These are phyloP conservation scores for Nycticryphes semicollaris DNA, from an alignment of 2,113 vertebrate species.

Conservation along the genomic window DNA sequence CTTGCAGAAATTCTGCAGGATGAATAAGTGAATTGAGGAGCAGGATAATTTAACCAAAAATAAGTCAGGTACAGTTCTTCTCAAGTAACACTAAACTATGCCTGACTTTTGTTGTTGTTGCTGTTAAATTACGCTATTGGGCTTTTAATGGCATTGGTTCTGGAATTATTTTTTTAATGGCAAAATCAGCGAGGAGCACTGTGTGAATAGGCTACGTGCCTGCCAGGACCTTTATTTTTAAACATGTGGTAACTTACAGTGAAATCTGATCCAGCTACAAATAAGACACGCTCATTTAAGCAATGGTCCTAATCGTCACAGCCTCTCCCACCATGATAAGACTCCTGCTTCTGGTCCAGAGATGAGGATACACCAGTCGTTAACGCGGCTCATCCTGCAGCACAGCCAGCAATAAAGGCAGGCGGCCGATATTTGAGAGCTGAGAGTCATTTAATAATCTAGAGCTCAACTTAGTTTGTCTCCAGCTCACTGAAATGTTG, in stretches of 20 bases:
- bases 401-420: background rate
- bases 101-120: background rate
- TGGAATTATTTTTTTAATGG: slow-evolving; percentile 41
- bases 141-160: background rate
- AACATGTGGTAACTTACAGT: slow-evolving; percentile 61
- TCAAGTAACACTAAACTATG: background rate
- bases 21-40: background rate
- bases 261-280: slow-evolving; percentile 52
- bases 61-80: background rate
- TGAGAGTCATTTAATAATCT: background rate
- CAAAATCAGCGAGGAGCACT: slow-evolving; percentile 18
- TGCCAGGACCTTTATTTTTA: slow-evolving; percentile 64
- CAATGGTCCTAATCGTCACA: background rate
- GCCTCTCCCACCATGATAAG: slow-evolving; percentile 6
- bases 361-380: background rate
- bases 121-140: slow-evolving; percentile 21
- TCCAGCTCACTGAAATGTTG: background rate
- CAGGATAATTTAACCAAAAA: background rate
- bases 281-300: slow-evolving; percentile 55
- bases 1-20: background rate
- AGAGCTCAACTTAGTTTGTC: slow-evolving; percentile 26
- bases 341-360: slow-evolving; percentile 41
- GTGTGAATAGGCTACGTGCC: slow-evolving; percentile 34
- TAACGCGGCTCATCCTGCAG: slow-evolving; percentile 18
- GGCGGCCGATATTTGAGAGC: slow-evolving; percentile 11